Conservation (phyloP, 2,113 vertebrate species). For the Perccottus glenii region DNA sequence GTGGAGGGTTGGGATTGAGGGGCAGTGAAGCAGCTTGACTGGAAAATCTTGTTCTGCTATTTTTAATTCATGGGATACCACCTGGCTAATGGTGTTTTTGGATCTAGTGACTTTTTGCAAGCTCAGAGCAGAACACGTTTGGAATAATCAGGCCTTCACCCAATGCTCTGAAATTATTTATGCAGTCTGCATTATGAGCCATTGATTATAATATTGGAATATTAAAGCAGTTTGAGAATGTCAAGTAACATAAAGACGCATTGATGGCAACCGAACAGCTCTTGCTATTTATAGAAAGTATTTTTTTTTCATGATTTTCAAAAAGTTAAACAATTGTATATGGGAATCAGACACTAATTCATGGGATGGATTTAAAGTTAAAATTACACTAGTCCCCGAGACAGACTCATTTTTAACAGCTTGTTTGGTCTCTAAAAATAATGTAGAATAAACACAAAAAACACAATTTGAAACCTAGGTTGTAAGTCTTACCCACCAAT, state of each 20-base stretch:
- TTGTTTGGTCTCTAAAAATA: too few relatives aligned
- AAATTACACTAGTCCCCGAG: too few relatives aligned
- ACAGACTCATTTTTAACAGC: too few relatives aligned
- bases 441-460: too few relatives aligned
- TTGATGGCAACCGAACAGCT: constrained; percentile 43
- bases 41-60: constrained; percentile 93
- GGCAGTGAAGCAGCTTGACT: constrained; percentile 81
- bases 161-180: constrained; percentile 77
- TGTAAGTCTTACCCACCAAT: too few relatives aligned
- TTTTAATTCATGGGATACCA: constrained; percentile 95
- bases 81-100: constrained; percentile 96
- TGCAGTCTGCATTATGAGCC: constrained; percentile 69
- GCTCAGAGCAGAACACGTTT: constrained; percentile 76
- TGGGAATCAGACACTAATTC: too few relatives aligned
- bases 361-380: too few relatives aligned
- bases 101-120: constrained; percentile 80
- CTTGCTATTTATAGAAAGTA: constrained; percentile 9
- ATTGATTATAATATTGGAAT: constrained; percentile 73
- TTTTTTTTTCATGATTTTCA: background rate
- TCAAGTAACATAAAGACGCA: constrained; percentile 67
- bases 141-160: constrained; percentile 69
- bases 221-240: constrained; percentile 66
- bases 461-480: too few relatives aligned
- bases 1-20: constrained; percentile 7
- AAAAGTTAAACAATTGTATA: background rate